A percentile compares a stretch with the other conserved stretches of the same genome.
Conservation (phyloP, 2,113 vertebrate species). For the Mesocricetus auratus region DNA sequence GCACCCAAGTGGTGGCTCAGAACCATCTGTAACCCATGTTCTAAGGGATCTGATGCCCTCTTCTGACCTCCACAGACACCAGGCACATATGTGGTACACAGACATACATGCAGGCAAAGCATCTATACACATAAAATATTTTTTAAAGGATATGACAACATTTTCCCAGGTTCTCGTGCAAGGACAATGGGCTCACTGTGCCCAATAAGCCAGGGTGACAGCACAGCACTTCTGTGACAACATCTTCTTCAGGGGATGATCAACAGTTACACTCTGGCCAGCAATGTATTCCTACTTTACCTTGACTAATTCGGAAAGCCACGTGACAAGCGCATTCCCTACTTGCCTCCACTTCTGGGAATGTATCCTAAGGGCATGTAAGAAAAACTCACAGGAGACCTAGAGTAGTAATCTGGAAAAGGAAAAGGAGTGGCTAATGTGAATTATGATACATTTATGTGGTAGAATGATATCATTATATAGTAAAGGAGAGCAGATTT, state of each 20-base stretch:
- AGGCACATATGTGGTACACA: not conserved
- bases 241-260: not conserved
- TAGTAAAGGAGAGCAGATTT: constrained; percentile 15
- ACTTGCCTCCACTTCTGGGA: not conserved
- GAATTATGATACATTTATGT: not conserved
- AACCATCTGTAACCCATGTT: not conserved
- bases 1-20: not conserved
- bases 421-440: constrained; percentile 18
- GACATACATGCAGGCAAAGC: not conserved
- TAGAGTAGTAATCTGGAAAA: constrained; percentile 10
- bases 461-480: not conserved
- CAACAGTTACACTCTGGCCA: not conserved
- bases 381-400: not conserved
- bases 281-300: not conserved
- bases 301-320: not conserved
- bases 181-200: not conserved
- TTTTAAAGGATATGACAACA: not conserved
- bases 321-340: not conserved
- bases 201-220: not conserved
- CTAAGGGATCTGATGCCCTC: not conserved
- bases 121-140: not conserved
- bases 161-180: not conserved
- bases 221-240: not conserved
- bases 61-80: not conserved
- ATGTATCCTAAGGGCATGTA: constrained; percentile 15